Conservation (phyloP, 2,797 vertebrate species). For the Lepus oiostolus region DNA sequence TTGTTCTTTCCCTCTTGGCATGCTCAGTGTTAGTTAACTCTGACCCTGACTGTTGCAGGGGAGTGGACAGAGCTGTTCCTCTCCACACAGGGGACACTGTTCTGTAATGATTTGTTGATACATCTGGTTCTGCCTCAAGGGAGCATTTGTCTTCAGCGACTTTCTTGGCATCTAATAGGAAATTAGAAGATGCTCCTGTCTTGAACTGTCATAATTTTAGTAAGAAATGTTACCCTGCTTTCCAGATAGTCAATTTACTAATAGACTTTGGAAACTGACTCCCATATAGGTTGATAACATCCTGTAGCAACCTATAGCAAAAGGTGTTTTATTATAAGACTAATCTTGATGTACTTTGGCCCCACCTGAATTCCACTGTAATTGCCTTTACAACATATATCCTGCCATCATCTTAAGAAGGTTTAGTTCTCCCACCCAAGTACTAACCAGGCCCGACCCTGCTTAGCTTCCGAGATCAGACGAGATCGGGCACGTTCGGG, state of each 20-base stretch:
- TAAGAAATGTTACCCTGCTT: constrained; percentile 32
- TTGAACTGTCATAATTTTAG: neutral
- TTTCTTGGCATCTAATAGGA: neutral
- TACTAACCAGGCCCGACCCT: no score
- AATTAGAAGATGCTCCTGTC: neutral
- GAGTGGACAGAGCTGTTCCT: neutral
- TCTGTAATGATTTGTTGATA: neutral
- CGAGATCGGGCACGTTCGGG: no score
- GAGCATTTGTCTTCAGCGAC: neutral
- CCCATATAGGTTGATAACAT: constrained; percentile 56
- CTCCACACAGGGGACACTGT: neutral
- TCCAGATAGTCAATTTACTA: constrained; percentile 47
- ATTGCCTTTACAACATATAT: constrained; percentile 77
- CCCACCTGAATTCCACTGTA: constrained; percentile 82
- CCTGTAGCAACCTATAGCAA: constrained; percentile 3
- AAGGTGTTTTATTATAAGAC: constrained; percentile 68
- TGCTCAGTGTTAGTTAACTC: neutral
- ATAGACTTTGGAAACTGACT: constrained; percentile 36
- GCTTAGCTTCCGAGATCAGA: no score
- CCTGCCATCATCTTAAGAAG: constrained; percentile 52
- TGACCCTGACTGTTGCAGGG: fast-evolving
- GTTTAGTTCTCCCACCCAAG: neutral
- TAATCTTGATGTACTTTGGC: constrained; percentile 23
- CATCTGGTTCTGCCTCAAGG: neutral
- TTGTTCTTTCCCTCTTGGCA: neutral